These are phyloP conservation scores for Anagyrus pseudococci DNA, from an alignment of 2,888 invertebrate genomes.

Conservation along the genomic window DNA sequence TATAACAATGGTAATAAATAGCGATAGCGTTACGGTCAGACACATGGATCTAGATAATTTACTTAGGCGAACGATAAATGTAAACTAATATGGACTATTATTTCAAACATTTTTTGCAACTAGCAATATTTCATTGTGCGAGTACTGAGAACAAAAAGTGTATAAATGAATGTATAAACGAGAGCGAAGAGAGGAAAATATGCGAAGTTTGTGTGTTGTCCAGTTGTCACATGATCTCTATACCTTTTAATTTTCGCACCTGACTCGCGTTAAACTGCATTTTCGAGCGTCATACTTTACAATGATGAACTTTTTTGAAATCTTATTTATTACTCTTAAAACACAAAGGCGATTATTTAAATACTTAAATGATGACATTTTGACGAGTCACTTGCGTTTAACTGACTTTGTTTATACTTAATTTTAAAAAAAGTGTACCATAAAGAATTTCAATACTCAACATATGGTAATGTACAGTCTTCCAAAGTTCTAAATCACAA, in stretches of 20 bases:
- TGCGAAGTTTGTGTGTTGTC: slow-evolving; percentile 11
- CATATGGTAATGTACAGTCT: slow-evolving; percentile 34
- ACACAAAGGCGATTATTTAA: no score
- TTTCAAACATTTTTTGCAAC: slow-evolving; percentile 3
- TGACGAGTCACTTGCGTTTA: slow-evolving; percentile 12
- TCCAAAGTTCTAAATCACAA: slow-evolving; percentile 25
- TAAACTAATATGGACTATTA: neutral
- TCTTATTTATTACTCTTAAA: no score
- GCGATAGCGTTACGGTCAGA: slow-evolving; percentile 5
- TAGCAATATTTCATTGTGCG: slow-evolving; percentile 7
- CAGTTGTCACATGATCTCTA: slow-evolving; percentile 31
- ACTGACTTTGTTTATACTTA: slow-evolving; percentile 10
- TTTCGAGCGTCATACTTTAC: neutral
- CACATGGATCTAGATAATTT: slow-evolving; percentile 22
- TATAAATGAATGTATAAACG: slow-evolving; percentile 35
- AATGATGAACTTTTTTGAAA: neutral
- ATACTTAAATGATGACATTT: neutral
- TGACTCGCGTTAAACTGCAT: slow-evolving; percentile 12
- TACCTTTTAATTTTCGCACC: slow-evolving; percentile 20
- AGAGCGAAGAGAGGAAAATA: slow-evolving; percentile 10
- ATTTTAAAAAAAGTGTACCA: neutral
- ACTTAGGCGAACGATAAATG: slow-evolving; percentile 13
- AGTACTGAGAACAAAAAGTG: slow-evolving; percentile 2
- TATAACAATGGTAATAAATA: no score
- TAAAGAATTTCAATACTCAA: slow-evolving; percentile 16